A percentile compares a stretch with the other conserved stretches of the same genome.
phyloP scores from a whole-genome alignment of 2,113 vertebrate species.

The Megaptera novaeangliae region DNA sequence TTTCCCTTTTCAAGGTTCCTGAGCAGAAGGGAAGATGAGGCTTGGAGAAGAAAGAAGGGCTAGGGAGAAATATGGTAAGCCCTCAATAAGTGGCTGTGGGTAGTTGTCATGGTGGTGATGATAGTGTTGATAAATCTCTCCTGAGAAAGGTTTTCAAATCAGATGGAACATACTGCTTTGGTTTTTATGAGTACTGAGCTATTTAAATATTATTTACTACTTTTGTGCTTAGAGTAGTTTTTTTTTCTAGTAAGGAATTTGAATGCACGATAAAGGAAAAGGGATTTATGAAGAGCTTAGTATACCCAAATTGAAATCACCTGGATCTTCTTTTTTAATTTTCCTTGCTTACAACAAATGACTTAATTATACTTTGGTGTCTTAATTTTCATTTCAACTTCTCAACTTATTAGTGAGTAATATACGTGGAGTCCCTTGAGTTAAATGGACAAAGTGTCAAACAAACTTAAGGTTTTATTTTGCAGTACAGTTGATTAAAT shows the following conservation, averaged over 20 bases:
- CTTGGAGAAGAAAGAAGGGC: neutral
- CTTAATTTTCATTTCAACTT: slow-evolving; percentile 30
- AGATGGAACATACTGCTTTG: neutral
- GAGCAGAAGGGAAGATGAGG: neutral
- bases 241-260: neutral
- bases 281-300: slow-evolving; percentile 6
- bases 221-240: neutral
- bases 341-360: slow-evolving; percentile 25
- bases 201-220: neutral
- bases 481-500: neutral
- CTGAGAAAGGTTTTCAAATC: slow-evolving; percentile 15
- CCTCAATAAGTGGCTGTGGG: neutral
- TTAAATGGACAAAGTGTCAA: neutral
- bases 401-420: neutral
- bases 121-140: neutral
- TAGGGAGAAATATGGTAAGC: neutral
- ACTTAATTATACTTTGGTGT: neutral
- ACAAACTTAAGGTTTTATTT: neutral
- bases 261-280: slow-evolving; percentile 24
- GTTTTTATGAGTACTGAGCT: neutral
- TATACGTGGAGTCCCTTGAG: neutral
- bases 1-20: neutral
- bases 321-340: neutral
- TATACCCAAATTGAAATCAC: slow-evolving; percentile 22
- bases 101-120: neutral